Conservation (phyloP, 1,140 invertebrate genomes). For the Ostrea edulis region DNA sequence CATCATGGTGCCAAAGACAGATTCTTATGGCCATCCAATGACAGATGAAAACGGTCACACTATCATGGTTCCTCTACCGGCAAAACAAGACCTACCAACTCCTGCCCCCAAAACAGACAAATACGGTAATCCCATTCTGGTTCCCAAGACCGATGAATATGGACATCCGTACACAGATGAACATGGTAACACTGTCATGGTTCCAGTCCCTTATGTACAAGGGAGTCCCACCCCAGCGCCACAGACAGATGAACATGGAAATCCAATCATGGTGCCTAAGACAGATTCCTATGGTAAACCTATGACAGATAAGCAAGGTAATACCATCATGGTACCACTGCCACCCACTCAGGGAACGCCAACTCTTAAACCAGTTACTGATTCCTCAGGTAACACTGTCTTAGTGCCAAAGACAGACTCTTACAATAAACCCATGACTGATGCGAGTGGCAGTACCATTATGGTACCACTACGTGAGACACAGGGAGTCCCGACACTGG, state of each 20-base stretch:
- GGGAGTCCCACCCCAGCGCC: conserved; percentile 44
- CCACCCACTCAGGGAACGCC: background rate
- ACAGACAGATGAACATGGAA: conserved; percentile 41
- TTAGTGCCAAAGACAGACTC: background rate
- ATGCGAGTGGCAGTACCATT: background rate
- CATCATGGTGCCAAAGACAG: conserved; percentile 15
- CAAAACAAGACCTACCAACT: conserved; percentile 9
- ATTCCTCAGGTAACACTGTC: background rate
- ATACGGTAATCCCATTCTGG: conserved; percentile 35
- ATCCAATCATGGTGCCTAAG: conserved; percentile 30
- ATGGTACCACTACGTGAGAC: background rate
- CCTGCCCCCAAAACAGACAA: conserved; percentile 24
- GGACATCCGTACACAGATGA: conserved; percentile 29
- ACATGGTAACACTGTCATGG: background rate
- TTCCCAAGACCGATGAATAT: conserved; percentile 27
- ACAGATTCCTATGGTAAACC: conserved; percentile 31
- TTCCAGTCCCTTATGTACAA: background rate
- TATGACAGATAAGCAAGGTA: background rate
- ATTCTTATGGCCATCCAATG: conserved; percentile 12
- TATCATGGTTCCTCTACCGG: conserved; percentile 25
- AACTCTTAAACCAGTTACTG: conserved; percentile 1
- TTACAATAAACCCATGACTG: conserved; percentile 36
- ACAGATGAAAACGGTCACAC: conserved; percentile 27
- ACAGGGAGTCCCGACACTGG: conserved; percentile 31
- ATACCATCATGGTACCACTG: background rate